phyloP scores from a whole-genome alignment of 2,113 vertebrate species.

The Vanacampus margaritifer region DNA sequence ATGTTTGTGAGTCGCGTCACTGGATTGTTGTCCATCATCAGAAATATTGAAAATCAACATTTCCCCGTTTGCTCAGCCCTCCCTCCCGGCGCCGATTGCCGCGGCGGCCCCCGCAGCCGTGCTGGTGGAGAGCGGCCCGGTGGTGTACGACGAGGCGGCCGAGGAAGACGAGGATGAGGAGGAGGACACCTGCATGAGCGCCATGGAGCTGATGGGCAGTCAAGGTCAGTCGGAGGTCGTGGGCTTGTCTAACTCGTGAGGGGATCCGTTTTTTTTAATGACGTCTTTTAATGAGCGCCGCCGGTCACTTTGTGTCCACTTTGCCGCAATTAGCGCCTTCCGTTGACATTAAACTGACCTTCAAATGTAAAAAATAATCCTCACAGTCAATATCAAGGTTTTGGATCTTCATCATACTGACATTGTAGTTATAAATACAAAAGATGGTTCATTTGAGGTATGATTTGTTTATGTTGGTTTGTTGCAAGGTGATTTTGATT shows the following conservation, averaged over 20 bases:
- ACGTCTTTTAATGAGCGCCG: neutral
- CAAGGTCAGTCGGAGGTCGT: neutral
- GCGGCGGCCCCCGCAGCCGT: neutral
- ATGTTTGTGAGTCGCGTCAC: neutral
- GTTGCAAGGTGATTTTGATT: too few relatives aligned
- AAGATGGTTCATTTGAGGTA: too few relatives aligned
- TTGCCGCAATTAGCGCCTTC: neutral
- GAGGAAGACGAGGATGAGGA: conserved; percentile 7
- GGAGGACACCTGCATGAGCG: conserved; percentile 7
- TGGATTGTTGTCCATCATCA: neutral
- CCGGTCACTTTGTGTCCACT: neutral
- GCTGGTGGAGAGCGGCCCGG: conserved; percentile 11
- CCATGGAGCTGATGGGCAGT: conserved; percentile 3
- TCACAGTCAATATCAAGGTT: too few relatives aligned
- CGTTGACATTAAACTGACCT: too few relatives aligned
- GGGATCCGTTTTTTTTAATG: too few relatives aligned
- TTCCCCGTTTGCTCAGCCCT: neutral
- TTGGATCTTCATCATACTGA: too few relatives aligned
- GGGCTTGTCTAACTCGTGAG: too few relatives aligned
- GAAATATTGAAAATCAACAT: neutral
- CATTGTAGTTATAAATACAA: too few relatives aligned
- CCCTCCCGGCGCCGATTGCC: neutral
- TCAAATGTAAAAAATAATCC: too few relatives aligned
- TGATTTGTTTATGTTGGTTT: too few relatives aligned
- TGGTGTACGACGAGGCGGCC: conserved; percentile 5